These are phyloP conservation scores for Phymanthus crucifer DNA, from an alignment of 92 coral and sea anemone genomes.

Conservation along the genomic window DNA sequence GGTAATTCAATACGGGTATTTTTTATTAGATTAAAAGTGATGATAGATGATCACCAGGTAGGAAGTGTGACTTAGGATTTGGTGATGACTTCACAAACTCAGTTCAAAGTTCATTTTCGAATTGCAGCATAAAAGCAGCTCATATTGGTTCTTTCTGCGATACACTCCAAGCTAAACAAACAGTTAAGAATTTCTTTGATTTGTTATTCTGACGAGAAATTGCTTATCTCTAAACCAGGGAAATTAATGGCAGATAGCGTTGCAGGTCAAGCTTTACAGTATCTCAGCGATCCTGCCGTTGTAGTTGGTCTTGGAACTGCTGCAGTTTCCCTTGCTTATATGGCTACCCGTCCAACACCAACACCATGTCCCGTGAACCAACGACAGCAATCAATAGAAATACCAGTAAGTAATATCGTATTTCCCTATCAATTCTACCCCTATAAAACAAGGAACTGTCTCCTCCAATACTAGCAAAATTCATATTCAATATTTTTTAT, in stretches of 20 bases:
- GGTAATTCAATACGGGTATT: not conserved
- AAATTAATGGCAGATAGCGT: conserved; percentile 77
- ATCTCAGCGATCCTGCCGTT: conserved; percentile 83
- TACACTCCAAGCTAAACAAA: not conserved
- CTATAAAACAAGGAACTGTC: too few relatives aligned
- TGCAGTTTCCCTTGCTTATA: conserved; percentile 57
- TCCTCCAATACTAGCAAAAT: not conserved
- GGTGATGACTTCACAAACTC: not conserved
- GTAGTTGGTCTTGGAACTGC: conserved; percentile 83
- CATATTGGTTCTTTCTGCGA: not conserved
- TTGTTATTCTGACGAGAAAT: conserved; percentile 1
- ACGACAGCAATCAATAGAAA: conserved; percentile 72
- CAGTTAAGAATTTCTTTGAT: not conserved
- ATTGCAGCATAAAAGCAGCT: not conserved
- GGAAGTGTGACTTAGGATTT: conserved; percentile 11
- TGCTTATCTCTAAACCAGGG: not conserved
- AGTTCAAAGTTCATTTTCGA: conserved; percentile 29
- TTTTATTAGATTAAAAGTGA: not conserved
- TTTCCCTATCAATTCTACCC: not conserved
- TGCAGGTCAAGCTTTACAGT: conserved; percentile 65
- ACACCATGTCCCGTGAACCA: conserved; percentile 82
- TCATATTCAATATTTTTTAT: not conserved
- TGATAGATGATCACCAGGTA: not conserved
- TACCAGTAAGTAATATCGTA: conserved; percentile 67
- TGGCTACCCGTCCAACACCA: conserved; percentile 73